Conservation (phyloP, 2,888 invertebrate genomes). For the Oscheius sp. region DNA sequence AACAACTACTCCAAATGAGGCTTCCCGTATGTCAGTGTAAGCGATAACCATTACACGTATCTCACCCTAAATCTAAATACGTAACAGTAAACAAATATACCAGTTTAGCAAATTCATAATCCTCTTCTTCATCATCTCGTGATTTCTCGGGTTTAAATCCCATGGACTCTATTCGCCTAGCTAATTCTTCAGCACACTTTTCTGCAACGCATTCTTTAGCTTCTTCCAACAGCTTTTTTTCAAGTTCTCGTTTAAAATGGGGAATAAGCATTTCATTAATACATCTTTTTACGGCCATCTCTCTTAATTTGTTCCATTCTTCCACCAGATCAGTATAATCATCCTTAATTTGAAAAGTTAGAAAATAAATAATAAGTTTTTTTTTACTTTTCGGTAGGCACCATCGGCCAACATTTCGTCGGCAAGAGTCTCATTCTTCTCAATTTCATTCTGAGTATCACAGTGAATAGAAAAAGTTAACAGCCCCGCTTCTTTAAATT, state of each 20-base stretch:
- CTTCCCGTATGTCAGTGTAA: slow-evolving; percentile 75
- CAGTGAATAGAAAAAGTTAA: slow-evolving; percentile 30
- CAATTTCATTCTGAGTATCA: slow-evolving; percentile 42
- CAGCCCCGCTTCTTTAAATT: slow-evolving; percentile 57
- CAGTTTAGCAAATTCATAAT: slow-evolving; percentile 64
- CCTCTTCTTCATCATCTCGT: slow-evolving; percentile 59
- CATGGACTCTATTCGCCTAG: slow-evolving; percentile 18
- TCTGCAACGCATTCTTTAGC: slow-evolving; percentile 79
- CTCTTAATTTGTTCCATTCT: slow-evolving; percentile 92
- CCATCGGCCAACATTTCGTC: slow-evolving; percentile 39
- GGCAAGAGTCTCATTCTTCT: slow-evolving; percentile 39
- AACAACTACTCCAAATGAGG: slow-evolving; percentile 81
- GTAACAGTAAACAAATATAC: slow-evolving; percentile 78
- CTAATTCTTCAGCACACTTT: slow-evolving; percentile 17
- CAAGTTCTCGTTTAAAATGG: slow-evolving; percentile 87
- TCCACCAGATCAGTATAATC: slow-evolving; percentile 60
- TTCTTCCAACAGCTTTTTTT: slow-evolving; percentile 84
- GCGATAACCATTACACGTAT: slow-evolving; percentile 88
- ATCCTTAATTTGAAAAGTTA: slow-evolving; percentile 40
- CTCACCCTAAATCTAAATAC: slow-evolving; percentile 73
- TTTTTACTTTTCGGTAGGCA: slow-evolving; percentile 44
- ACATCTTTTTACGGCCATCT: slow-evolving; percentile 85
- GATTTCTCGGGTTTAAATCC: slow-evolving; percentile 39
- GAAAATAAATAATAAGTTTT: background rate
- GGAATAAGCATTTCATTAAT: slow-evolving; percentile 89